Conservation (phyloP, 2,888 invertebrate genomes). For the Drosophila koepferae region DNA sequence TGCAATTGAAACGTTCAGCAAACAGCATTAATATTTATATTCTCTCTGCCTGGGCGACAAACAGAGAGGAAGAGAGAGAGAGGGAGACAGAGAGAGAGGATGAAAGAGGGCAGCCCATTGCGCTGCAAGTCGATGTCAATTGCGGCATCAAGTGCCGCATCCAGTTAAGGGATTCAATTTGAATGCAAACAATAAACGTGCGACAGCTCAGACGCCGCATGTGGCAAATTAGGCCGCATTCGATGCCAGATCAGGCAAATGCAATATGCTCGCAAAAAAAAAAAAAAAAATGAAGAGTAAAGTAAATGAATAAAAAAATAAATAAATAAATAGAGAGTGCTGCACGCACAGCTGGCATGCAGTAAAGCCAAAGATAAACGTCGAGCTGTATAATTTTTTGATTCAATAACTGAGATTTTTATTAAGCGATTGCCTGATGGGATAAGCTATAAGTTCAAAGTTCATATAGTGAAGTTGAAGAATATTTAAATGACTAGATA, state of each 20-base stretch:
- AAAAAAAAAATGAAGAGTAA: neutral
- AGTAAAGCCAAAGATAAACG: neutral
- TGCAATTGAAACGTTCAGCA: slow-evolving; percentile 77
- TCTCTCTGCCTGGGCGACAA: slow-evolving; percentile 33
- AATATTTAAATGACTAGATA: too few species aligned
- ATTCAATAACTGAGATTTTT: neutral
- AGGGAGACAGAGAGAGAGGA: too few species aligned
- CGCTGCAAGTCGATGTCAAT: slow-evolving; percentile 52
- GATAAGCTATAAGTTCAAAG: neutral
- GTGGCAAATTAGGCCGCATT: slow-evolving; percentile 73
- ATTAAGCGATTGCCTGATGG: neutral
- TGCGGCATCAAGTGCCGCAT: slow-evolving; percentile 61
- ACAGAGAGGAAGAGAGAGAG: slow-evolving; percentile 3
- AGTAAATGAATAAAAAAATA: slow-evolving; percentile 2
- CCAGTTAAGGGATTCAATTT: slow-evolving; percentile 48
- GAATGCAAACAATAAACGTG: slow-evolving; percentile 59
- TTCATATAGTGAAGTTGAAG: too few species aligned
- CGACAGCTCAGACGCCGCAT: slow-evolving; percentile 64
- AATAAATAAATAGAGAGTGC: neutral
- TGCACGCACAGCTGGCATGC: neutral
- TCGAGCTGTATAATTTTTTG: neutral
- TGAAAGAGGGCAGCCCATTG: neutral
- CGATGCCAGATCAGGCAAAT: slow-evolving; percentile 43
- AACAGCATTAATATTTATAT: slow-evolving; percentile 81
- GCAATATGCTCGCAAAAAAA: slow-evolving; percentile 10